These are phyloP conservation scores for Temnothorax longispinosus DNA, from an alignment of 1,140 invertebrate species.

Conservation along the genomic window DNA sequence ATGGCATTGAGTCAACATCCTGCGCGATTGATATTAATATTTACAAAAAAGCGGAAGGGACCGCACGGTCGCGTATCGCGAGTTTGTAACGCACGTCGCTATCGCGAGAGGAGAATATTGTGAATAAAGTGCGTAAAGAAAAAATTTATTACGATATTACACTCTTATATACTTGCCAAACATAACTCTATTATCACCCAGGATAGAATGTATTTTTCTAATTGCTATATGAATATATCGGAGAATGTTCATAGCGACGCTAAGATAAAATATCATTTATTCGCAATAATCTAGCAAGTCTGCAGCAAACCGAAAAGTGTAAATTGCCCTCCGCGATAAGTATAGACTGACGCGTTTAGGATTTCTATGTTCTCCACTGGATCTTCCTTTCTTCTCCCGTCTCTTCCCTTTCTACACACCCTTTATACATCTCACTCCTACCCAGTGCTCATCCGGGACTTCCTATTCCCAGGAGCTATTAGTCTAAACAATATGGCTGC, in stretches of 20 bases:
- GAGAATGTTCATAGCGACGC: neutral
- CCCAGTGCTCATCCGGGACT: conserved; percentile 70
- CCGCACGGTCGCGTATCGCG: neutral
- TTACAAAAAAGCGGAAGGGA: conserved; percentile 66
- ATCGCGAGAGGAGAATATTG: neutral
- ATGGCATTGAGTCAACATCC: conserved; percentile 66
- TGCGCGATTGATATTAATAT: conserved; percentile 73
- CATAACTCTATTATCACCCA: neutral
- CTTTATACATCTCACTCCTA: conserved; percentile 70
- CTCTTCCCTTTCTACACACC: conserved; percentile 62
- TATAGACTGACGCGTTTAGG: conserved; percentile 62
- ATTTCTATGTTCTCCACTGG: conserved; percentile 61
- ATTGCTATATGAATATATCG: neutral
- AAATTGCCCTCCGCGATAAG: conserved; percentile 77
- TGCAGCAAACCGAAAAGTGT: conserved; percentile 77
- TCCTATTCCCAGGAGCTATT: conserved; percentile 83
- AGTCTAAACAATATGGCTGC: conserved; percentile 84
- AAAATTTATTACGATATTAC: conserved; percentile 14
- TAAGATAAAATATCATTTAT: conserved; percentile 9
- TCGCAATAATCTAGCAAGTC: conserved; percentile 62
- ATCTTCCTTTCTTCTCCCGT: conserved; percentile 61
- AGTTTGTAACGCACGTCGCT: neutral
- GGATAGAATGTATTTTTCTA: neutral
- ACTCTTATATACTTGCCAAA: neutral
- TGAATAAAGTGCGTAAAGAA: neutral